Conservation (phyloP, 1,140 invertebrate genomes). For the Lepidurus packardi region DNA sequence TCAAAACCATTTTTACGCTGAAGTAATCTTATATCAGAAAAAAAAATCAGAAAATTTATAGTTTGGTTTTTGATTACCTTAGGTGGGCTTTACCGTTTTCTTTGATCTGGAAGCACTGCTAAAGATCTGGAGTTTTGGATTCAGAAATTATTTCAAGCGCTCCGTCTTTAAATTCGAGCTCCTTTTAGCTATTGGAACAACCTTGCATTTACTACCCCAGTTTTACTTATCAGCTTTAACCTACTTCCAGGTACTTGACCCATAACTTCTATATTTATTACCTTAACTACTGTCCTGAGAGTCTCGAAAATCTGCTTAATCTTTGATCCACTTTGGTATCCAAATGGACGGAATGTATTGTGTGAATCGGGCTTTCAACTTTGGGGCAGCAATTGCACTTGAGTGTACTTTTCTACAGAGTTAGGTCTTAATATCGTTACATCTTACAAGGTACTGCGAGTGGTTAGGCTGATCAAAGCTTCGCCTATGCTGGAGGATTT, state of each 20-base stretch:
- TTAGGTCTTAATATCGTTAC: conserved; percentile 1
- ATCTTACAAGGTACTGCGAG: conserved; percentile 70
- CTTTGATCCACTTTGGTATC: too few species aligned
- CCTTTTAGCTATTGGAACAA: conserved; percentile 87
- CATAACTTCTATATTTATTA: not conserved
- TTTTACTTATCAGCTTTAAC: conserved; percentile 90
- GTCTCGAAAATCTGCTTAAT: too few species aligned
- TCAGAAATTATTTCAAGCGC: conserved; percentile 88
- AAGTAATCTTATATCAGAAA: conserved; percentile 52
- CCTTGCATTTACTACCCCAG: conserved; percentile 83
- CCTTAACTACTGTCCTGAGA: not conserved
- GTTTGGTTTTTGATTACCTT: conserved; percentile 35
- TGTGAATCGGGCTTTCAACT: too few species aligned
- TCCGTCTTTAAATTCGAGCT: conserved; percentile 98
- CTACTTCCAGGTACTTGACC: conserved; percentile 78
- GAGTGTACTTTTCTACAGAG: too few species aligned
- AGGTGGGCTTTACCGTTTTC: conserved; percentile 87
- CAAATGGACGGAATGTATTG: too few species aligned
- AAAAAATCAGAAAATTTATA: not conserved
- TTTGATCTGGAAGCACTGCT: conserved; percentile 92
- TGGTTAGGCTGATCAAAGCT: conserved; percentile 95
- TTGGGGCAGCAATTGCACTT: too few species aligned
- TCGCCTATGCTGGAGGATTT: conserved; percentile 98
- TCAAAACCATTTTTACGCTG: conserved; percentile 89
- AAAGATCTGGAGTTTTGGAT: conserved; percentile 96